These are phyloP conservation scores for Ctenochaetus hawaiiensis DNA, from an alignment of 2,797 vertebrate genomes.

Conservation along the genomic window DNA sequence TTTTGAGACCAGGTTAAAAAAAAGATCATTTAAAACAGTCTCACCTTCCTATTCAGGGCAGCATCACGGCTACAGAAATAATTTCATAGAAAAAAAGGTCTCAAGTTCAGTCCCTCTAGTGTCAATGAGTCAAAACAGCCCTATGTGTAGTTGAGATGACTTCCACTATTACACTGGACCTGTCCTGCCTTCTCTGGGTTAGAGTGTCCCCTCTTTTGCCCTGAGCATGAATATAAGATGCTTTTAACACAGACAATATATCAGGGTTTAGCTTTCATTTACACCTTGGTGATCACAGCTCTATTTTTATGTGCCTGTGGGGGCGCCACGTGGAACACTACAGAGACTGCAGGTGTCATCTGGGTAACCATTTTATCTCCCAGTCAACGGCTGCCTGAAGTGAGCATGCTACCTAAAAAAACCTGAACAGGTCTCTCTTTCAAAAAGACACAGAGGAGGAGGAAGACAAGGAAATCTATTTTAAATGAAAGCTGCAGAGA, in stretches of 20 bases:
- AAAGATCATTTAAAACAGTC: slow-evolving; percentile 5
- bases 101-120: slow-evolving; percentile 14
- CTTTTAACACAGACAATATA: slow-evolving; percentile 43
- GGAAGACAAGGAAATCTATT: slow-evolving; percentile 12
- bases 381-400: slow-evolving; percentile 21
- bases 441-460: not conserved
- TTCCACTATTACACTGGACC: slow-evolving; percentile 16
- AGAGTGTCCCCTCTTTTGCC: slow-evolving; percentile 17
- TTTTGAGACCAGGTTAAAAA: slow-evolving; percentile 15
- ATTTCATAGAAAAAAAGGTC: not conserved
- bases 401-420: slow-evolving; percentile 10
- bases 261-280: slow-evolving; percentile 50
- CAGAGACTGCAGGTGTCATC: slow-evolving; percentile 58
- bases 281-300: slow-evolving; percentile 43
- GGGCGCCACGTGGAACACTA: slow-evolving; percentile 35
- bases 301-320: slow-evolving; percentile 54
- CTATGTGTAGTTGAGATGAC: slow-evolving; percentile 22
- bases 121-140: slow-evolving; percentile 7
- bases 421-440: slow-evolving; percentile 14
- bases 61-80: slow-evolving; percentile 13
- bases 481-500: slow-evolving; percentile 19
- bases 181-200: slow-evolving; percentile 21
- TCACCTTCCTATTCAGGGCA: slow-evolving; percentile 4
- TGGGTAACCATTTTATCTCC: slow-evolving; percentile 49
- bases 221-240: slow-evolving; percentile 40